phyloP scores from a whole-genome alignment of 2,797 vertebrate species.

The Amblyraja radiata region DNA sequence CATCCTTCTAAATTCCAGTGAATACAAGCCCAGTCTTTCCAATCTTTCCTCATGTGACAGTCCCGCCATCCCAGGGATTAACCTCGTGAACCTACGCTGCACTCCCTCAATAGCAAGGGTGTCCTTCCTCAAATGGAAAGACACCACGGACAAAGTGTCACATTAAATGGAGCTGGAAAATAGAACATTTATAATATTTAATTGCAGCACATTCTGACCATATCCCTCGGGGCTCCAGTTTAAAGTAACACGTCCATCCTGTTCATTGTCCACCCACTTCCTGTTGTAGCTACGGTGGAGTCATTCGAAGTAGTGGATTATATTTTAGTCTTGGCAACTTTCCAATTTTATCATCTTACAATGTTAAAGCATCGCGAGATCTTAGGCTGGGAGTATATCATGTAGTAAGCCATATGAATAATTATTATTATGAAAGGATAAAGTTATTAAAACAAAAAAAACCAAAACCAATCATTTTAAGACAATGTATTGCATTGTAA shows the following conservation, averaged over 20 bases:
- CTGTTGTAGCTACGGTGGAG: neutral
- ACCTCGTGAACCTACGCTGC: too few relatives aligned
- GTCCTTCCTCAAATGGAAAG: too few relatives aligned
- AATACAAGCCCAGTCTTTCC: too few relatives aligned
- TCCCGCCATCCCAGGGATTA: too few relatives aligned
- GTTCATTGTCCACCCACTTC: neutral
- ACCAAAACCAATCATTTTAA: neutral
- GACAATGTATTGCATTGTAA: neutral
- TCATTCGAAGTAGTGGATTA: too few relatives aligned
- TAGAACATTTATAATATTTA: neutral
- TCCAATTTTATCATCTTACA: neutral
- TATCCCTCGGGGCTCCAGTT: neutral
- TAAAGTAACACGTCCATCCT: neutral
- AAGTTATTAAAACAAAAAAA: neutral
- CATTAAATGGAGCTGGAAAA: neutral
- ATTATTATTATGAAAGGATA: neutral
- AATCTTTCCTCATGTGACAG: too few relatives aligned
- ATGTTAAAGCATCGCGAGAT: neutral
- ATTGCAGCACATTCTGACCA: neutral
- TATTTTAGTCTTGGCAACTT: neutral
- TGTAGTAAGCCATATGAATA: neutral
- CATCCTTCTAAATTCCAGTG: too few relatives aligned
- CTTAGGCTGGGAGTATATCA: neutral
- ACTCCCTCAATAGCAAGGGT: too few relatives aligned
- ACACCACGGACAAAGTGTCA: neutral